phyloP scores from a whole-genome alignment of 1,140 invertebrate genomes.

The Octopus bimaculoides region DNA sequence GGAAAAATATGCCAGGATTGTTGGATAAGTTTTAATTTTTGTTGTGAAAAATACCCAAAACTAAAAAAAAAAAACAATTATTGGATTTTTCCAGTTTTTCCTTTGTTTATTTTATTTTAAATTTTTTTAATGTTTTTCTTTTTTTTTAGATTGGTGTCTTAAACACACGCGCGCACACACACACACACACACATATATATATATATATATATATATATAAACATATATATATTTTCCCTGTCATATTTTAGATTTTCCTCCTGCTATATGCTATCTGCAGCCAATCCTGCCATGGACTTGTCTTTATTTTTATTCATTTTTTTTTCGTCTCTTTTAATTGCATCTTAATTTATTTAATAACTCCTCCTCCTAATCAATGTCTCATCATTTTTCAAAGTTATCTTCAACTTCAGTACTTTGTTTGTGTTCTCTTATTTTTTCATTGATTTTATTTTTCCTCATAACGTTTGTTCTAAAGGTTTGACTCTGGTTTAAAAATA shows the following conservation, averaged over 20 bases:
- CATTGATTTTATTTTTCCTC: too few relatives aligned
- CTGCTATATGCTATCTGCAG: slow-evolving; percentile 12
- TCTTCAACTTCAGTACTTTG: not conserved
- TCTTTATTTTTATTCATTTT: not conserved
- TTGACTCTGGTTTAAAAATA: not conserved
- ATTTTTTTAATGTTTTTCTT: not conserved
- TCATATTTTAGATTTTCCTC: not conserved
- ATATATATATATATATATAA: too few relatives aligned
- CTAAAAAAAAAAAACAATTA: not conserved
- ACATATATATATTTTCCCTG: not conserved
- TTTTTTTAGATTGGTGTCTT: slow-evolving; percentile 15
- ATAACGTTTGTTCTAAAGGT: too few relatives aligned
- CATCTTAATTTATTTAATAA: slow-evolving; percentile 12
- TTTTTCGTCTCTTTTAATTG: slow-evolving; percentile 5
- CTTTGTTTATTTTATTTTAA: not conserved
- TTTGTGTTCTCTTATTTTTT: too few relatives aligned
- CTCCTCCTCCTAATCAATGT: not conserved
- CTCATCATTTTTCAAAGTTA: not conserved
- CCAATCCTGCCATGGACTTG: slow-evolving; percentile 12
- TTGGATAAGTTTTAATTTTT: slow-evolving; percentile 16
- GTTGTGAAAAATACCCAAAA: slow-evolving; percentile 9
- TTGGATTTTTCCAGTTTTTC: not conserved
- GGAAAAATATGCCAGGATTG: not conserved
- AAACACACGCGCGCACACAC: not conserved
- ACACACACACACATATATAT: too few relatives aligned